Percentiles rank a stretch among this genome's conserved stretches.
These are phyloP conservation scores for Pasiphila rectangulata DNA, from an alignment of 2,888 invertebrate genomes.

Conservation along the genomic window DNA sequence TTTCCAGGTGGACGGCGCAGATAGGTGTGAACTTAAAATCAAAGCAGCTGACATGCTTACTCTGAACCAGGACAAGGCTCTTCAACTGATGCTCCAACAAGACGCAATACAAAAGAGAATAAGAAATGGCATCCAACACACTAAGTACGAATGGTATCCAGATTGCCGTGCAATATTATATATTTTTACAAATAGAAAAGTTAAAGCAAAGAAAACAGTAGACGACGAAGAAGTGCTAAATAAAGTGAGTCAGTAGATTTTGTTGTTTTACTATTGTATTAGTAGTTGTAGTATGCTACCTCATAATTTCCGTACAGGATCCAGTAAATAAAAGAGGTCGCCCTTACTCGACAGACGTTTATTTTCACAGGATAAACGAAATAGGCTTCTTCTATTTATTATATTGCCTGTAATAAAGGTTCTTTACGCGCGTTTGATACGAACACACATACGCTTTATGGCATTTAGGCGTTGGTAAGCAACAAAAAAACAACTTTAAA, in stretches of 20 bases:
- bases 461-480: too few relatives aligned
- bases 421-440: too few relatives aligned
- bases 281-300: too few relatives aligned
- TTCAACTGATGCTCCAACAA: conserved; percentile 61
- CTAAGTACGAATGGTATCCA: conserved; percentile 65
- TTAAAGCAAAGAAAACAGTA: conserved; percentile 19
- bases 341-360: too few relatives aligned
- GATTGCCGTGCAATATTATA: conserved; percentile 68
- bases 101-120: conserved; percentile 53
- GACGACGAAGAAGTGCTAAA: conserved; percentile 20
- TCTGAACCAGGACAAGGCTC: conserved; percentile 54
- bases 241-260: conserved; percentile 14
- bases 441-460: too few relatives aligned
- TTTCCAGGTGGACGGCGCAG: conserved; percentile 71
- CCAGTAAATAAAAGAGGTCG: too few relatives aligned
- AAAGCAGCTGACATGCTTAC: conserved; percentile 53
- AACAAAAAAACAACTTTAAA: too few relatives aligned
- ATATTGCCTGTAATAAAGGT: too few relatives aligned
- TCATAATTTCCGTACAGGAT: too few relatives aligned
- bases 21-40: conserved; percentile 66
- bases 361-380: too few relatives aligned
- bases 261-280: conserved; percentile 5
- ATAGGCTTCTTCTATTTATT: too few relatives aligned
- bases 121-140: conserved; percentile 53
- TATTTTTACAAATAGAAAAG: conserved; percentile 53